These are phyloP conservation scores for Momotus momota DNA, from an alignment of 2,797 vertebrate species.

Conservation along the genomic window DNA sequence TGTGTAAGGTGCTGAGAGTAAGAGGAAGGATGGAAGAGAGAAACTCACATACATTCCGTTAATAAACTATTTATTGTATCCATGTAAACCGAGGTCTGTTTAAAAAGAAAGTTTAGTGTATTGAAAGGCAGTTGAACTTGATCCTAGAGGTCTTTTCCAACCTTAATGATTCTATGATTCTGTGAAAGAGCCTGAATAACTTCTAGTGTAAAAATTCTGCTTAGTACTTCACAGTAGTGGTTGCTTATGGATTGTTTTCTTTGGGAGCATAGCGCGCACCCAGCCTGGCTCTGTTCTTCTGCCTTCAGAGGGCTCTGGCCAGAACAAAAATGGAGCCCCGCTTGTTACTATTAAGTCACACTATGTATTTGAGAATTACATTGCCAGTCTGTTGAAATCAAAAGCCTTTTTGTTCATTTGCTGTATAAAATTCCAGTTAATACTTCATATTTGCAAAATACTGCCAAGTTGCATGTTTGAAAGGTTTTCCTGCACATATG, in stretches of 20 bases:
- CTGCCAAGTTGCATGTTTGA: neutral
- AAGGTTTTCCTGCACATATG: neutral
- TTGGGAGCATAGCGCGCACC: neutral
- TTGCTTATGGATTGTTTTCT: neutral
- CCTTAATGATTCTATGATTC: too few relatives aligned
- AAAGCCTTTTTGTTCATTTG: neutral
- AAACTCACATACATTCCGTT: slow-evolving; percentile 47
- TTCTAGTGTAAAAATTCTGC: neutral
- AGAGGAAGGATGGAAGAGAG: neutral
- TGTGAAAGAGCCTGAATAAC: neutral
- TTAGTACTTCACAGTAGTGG: neutral
- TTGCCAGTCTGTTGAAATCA: neutral
- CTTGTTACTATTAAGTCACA: neutral
- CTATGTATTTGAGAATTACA: neutral
- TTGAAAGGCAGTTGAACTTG: neutral
- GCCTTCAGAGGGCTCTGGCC: neutral
- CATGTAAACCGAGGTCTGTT: neutral
- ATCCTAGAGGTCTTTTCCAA: too few relatives aligned
- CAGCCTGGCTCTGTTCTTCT: neutral
- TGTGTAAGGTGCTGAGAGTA: neutral
- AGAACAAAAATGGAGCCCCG: neutral
- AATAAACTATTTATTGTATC: slow-evolving; percentile 71
- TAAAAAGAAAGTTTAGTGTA: neutral
- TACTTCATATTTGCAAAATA: neutral
- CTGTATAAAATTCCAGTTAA: neutral